Conservation (phyloP, 2,888 invertebrate genomes). For the Tipula helvola region DNA sequence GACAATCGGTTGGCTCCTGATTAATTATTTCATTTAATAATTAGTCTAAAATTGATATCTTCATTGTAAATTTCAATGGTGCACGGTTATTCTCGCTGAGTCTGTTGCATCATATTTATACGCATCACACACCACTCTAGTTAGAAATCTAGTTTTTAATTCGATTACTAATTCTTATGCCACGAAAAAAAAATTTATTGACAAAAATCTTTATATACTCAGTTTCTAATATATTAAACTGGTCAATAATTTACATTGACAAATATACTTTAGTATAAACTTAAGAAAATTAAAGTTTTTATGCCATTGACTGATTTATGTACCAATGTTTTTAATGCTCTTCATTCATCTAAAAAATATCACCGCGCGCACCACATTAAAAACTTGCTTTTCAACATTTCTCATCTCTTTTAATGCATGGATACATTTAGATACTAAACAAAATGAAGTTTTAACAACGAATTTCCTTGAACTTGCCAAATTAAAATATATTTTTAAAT, state of each 20-base stretch:
- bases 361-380: not conserved
- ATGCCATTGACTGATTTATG: not conserved
- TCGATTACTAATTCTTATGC: too few relatives aligned
- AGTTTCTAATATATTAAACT: too few relatives aligned
- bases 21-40: too few relatives aligned
- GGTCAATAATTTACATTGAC: not conserved
- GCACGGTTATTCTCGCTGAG: too few relatives aligned
- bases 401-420: not conserved
- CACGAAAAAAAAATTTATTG: too few relatives aligned
- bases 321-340: not conserved
- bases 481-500: not conserved
- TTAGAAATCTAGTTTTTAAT: too few relatives aligned
- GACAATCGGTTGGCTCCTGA: too few relatives aligned
- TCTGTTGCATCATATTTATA: too few relatives aligned
- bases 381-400: not conserved
- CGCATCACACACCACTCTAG: too few relatives aligned
- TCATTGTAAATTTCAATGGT: too few relatives aligned
- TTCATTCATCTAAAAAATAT: not conserved
- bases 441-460: not conserved
- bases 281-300: not conserved
- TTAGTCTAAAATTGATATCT: too few relatives aligned
- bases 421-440: not conserved
- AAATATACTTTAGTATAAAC: not conserved
- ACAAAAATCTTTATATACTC: too few relatives aligned
- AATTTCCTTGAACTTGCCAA: not conserved